phyloP scores from a whole-genome alignment of 2,113 vertebrate species.

The Orycteropus afer region DNA sequence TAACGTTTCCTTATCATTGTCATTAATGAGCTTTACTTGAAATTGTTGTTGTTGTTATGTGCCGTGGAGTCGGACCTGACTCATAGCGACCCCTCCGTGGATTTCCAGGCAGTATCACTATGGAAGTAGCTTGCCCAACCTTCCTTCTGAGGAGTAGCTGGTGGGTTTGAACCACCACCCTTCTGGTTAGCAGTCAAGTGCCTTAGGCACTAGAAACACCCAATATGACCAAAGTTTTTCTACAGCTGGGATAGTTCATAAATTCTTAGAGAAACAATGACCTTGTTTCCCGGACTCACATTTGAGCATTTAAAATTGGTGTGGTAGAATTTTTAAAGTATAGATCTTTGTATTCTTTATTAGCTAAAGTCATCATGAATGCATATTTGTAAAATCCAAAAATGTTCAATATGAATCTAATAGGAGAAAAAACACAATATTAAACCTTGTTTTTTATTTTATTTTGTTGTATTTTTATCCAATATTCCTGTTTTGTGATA shows the following conservation, averaged over 20 bases:
- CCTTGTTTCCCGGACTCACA: background rate
- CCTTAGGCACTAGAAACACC: too few relatives aligned
- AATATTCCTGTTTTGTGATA: background rate
- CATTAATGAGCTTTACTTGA: background rate
- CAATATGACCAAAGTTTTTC: background rate
- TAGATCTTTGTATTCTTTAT: background rate
- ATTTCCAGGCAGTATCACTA: too few relatives aligned
- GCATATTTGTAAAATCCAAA: background rate
- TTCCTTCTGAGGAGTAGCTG: too few relatives aligned
- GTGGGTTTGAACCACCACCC: too few relatives aligned
- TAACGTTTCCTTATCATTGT: background rate
- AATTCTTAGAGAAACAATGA: background rate
- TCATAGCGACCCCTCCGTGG: too few relatives aligned
- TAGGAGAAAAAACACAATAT: background rate
- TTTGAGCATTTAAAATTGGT: background rate
- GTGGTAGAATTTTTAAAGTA: background rate
- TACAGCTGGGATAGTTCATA: background rate
- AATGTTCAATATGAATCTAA: background rate
- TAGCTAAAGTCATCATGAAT: background rate
- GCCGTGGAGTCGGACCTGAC: too few relatives aligned
- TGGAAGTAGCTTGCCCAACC: too few relatives aligned
- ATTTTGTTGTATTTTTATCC: slow-evolving; percentile 21
- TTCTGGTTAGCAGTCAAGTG: too few relatives aligned
- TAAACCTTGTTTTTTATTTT: background rate
- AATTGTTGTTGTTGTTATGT: too few relatives aligned